Percentiles rank a stretch among this genome's conserved stretches.
phyloP scores from a whole-genome alignment of 2,113 vertebrate species.

The Brachyhypopomus occidentalis region DNA sequence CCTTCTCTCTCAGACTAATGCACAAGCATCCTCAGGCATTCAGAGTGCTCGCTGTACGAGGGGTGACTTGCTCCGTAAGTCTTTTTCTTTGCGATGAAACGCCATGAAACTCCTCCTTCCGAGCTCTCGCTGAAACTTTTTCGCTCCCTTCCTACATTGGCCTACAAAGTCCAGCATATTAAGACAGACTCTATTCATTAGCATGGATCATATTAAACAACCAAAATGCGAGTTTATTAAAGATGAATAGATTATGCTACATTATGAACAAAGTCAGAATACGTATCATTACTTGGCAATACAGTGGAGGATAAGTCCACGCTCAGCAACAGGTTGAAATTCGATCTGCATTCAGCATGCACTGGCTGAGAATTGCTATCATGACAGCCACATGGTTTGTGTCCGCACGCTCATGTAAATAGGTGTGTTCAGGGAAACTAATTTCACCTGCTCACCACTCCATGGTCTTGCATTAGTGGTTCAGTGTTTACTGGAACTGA shows the following conservation, averaged over 20 bases:
- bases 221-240: background rate
- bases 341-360: background rate
- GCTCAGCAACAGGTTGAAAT: background rate
- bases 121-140: slow-evolving; percentile 6
- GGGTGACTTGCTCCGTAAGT: background rate
- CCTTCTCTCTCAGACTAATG: background rate
- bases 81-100: background rate
- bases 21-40: background rate
- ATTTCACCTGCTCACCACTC: background rate
- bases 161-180: background rate
- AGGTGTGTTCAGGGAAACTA: background rate
- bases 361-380: background rate
- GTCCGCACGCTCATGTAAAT: background rate
- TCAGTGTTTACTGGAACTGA: background rate
- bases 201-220: slow-evolving; percentile 2
- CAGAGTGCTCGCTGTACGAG: background rate
- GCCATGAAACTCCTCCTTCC: background rate
- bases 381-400: background rate
- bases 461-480: background rate
- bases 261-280: slow-evolving; percentile 9
- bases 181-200: background rate
- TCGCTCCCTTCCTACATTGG: no score
- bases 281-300: no score
- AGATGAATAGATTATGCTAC: background rate
- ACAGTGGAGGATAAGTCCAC: background rate